Evolutionary conservation across 2,888 invertebrate species (phyloP).

Genomic region (Drosophila monieri): DNA sequence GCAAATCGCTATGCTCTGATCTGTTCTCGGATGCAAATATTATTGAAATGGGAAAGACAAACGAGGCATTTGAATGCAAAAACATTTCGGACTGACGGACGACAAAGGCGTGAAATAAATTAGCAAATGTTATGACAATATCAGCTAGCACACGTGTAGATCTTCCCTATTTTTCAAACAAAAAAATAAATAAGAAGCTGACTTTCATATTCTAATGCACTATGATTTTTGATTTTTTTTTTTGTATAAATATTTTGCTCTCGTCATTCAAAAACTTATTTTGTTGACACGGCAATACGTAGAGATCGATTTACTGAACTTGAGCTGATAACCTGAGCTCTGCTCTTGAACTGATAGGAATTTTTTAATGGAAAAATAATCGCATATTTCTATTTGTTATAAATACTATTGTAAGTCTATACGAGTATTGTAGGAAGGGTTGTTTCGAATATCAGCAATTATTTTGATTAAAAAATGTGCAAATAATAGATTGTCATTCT

Average conservation of each 20-base stretch:
- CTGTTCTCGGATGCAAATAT: constrained; percentile 46
- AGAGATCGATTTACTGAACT: constrained; percentile 8
- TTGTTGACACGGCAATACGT: constrained; percentile 24
- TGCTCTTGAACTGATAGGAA: constrained; percentile 42
- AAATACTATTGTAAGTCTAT: neutral
- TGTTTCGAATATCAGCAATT: constrained; percentile 18
- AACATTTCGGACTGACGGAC: constrained; percentile 1
- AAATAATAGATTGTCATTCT: constrained; percentile 4
- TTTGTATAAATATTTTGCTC: neutral
- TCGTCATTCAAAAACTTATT: constrained; percentile 3
- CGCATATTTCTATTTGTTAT: neutral
- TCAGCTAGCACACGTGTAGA: constrained; percentile 10
- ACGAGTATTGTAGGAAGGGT: neutral
- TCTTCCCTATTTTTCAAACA: neutral
- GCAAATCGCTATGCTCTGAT: constrained; percentile 25
- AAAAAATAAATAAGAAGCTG: neutral
- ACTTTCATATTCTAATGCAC: neutral
- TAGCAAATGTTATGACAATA: constrained; percentile 6
- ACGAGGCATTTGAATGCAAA: constrained; percentile 7
- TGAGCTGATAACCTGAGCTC: constrained; percentile 35
- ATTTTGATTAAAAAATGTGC: neutral
- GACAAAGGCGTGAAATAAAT: constrained; percentile 13
- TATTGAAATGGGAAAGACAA: constrained; percentile 23
- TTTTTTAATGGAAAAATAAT: constrained; percentile 11
- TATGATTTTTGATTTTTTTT: constrained; percentile 2